These are phyloP conservation scores for Micrastur ruficollis DNA, from an alignment of 2,797 vertebrate species.

Conservation along the genomic window DNA sequence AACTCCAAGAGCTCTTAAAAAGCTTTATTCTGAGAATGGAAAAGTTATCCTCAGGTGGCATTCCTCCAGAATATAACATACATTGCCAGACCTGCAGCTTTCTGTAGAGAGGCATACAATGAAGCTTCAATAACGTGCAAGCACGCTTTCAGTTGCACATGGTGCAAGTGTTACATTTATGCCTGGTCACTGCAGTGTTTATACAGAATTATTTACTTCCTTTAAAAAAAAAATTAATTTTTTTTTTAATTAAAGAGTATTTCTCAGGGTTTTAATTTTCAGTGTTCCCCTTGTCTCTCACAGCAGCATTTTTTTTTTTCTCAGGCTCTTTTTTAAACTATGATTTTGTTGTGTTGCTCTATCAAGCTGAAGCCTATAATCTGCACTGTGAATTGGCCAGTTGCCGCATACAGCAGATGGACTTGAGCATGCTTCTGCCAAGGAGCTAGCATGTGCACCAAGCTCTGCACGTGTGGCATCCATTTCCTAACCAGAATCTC, in stretches of 20 bases:
- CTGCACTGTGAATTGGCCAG: conserved; percentile 37
- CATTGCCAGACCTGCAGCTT: neutral
- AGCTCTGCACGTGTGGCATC: neutral
- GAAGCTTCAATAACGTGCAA: neutral
- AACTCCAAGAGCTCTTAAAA: neutral
- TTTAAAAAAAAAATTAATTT: neutral
- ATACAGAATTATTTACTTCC: neutral
- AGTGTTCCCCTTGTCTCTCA: neutral
- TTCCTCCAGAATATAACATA: neutral
- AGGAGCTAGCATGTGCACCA: neutral
- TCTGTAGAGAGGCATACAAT: neutral
- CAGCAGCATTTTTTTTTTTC: neutral
- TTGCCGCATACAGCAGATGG: conserved; percentile 64
- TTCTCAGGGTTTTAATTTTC: neutral
- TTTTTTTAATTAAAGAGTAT: neutral
- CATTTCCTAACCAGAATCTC: conserved; percentile 32
- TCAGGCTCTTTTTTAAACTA: neutral
- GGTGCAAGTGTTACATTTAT: neutral
- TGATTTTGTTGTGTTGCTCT: conserved; percentile 4
- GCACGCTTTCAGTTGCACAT: neutral
- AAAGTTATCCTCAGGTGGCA: neutral
- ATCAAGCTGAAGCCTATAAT: neutral
- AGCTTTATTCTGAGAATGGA: neutral
- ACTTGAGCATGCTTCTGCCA: conserved; percentile 36
- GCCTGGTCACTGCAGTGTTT: neutral